Evolutionary conservation across 2,888 invertebrate species (phyloP).

Genomic region (Eulithis prunata): DNA sequence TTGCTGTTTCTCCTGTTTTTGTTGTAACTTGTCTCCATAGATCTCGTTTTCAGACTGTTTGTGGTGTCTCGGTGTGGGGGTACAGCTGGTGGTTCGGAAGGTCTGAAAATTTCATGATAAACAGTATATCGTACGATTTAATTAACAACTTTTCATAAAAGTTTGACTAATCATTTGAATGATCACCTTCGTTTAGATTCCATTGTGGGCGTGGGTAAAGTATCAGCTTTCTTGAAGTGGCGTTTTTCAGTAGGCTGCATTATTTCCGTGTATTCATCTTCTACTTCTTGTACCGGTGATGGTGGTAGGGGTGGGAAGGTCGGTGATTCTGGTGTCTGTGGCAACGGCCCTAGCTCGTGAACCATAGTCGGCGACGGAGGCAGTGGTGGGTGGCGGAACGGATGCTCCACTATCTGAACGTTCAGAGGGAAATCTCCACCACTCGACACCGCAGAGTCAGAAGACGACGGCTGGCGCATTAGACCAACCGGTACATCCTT

Average conservation of each 20-base stretch:
- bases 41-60: slow-evolving; percentile 92
- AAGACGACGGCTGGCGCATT: slow-evolving; percentile 80
- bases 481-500: slow-evolving; percentile 87
- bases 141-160: neutral
- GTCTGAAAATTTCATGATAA: slow-evolving; percentile 55
- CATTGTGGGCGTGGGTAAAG: slow-evolving; percentile 80
- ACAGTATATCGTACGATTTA: neutral
- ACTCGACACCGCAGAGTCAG: slow-evolving; percentile 80
- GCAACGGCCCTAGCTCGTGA: slow-evolving; percentile 78
- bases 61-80: slow-evolving; percentile 89
- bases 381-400: slow-evolving; percentile 74
- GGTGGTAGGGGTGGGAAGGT: slow-evolving; percentile 92
- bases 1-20: slow-evolving; percentile 83
- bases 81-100: slow-evolving; percentile 87
- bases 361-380: slow-evolving; percentile 72
- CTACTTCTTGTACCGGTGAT: slow-evolving; percentile 92
- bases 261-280: slow-evolving; percentile 90
- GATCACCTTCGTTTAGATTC: slow-evolving; percentile 76
- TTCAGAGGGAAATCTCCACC: slow-evolving; percentile 85
- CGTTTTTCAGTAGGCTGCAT: slow-evolving; percentile 81
- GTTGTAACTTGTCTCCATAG: slow-evolving; percentile 92
- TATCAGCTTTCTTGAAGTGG: slow-evolving; percentile 79
- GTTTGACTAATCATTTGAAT: neutral
- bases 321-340: slow-evolving; percentile 80
- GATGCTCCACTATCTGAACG: slow-evolving; percentile 87